phyloP scores from a whole-genome alignment of 1,140 invertebrate genomes.

The Psilanteris sp. region DNA sequence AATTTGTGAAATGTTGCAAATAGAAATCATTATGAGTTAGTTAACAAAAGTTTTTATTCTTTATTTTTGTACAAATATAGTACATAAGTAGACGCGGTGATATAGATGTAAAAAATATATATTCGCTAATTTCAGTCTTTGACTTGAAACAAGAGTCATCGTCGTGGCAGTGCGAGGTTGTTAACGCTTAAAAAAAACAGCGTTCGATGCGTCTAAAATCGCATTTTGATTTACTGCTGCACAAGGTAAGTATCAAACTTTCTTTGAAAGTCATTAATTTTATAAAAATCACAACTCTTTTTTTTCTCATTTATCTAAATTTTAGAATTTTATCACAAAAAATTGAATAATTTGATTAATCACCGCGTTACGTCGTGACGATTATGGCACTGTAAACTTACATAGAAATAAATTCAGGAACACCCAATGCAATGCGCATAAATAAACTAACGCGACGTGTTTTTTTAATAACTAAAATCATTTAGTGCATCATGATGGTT shows the following conservation, averaged over 20 bases:
- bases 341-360: slow-evolving; percentile 20
- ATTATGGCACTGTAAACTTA: slow-evolving; percentile 57
- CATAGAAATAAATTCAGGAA: slow-evolving; percentile 32
- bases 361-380: slow-evolving; percentile 47
- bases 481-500: neutral
- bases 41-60: slow-evolving; percentile 71
- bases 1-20: slow-evolving; percentile 13
- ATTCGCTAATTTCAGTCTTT: slow-evolving; percentile 75
- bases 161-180: slow-evolving; percentile 60
- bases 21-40: slow-evolving; percentile 23
- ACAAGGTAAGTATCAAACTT: slow-evolving; percentile 41
- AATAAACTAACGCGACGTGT: slow-evolving; percentile 8
- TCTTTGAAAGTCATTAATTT: slow-evolving; percentile 20
- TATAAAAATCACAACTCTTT: slow-evolving; percentile 18
- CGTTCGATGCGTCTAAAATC: slow-evolving; percentile 15
- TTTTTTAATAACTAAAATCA: neutral
- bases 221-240: slow-evolving; percentile 28
- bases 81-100: slow-evolving; percentile 66
- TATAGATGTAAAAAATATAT: slow-evolving; percentile 74
- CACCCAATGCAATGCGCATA: slow-evolving; percentile 27
- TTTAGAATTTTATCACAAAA: slow-evolving; percentile 33
- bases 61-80: slow-evolving; percentile 73
- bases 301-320: neutral
- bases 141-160: slow-evolving; percentile 68
- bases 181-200: slow-evolving; percentile 41